A percentile compares a stretch with the other conserved stretches of the same genome.
phyloP scores from a whole-genome alignment of 2,113 vertebrate species.

The Carassius carassius region DNA sequence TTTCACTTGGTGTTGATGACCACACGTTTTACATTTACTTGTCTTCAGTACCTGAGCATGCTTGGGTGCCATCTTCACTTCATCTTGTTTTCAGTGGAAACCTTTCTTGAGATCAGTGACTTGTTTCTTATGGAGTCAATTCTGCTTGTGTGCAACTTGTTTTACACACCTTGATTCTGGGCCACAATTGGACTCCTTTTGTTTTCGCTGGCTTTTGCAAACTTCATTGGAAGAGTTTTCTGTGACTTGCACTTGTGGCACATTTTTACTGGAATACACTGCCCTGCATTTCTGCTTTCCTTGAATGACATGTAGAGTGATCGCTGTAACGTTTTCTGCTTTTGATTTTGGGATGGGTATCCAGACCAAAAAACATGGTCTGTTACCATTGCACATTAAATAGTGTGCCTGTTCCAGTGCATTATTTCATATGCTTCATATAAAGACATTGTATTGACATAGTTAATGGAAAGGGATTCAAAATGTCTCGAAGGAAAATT shows the following conservation, averaged over 20 bases:
- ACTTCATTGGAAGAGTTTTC: background rate
- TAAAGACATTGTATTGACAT: background rate
- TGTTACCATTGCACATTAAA: background rate
- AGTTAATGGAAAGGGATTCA: background rate
- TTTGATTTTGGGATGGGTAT: background rate
- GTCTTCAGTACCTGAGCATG: background rate
- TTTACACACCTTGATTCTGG: constrained; percentile 18
- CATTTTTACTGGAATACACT: background rate
- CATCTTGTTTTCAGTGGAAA: constrained; percentile 2
- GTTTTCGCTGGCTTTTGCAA: constrained; percentile 8
- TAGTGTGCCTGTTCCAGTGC: background rate
- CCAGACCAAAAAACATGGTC: background rate
- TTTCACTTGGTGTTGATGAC: background rate
- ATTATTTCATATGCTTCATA: background rate
- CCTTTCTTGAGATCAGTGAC: background rate
- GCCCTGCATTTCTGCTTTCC: background rate
- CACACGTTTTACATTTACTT: background rate
- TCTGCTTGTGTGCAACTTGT: constrained; percentile 39
- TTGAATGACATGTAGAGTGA: background rate
- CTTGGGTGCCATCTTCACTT: background rate
- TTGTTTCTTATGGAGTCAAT: background rate
- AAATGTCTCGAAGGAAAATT: background rate
- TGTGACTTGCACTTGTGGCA: background rate
- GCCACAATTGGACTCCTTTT: constrained; percentile 9
- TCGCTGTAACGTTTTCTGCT: background rate